Conservation (phyloP, 2,888 invertebrate genomes). For the Eupithecia dodoneata region DNA sequence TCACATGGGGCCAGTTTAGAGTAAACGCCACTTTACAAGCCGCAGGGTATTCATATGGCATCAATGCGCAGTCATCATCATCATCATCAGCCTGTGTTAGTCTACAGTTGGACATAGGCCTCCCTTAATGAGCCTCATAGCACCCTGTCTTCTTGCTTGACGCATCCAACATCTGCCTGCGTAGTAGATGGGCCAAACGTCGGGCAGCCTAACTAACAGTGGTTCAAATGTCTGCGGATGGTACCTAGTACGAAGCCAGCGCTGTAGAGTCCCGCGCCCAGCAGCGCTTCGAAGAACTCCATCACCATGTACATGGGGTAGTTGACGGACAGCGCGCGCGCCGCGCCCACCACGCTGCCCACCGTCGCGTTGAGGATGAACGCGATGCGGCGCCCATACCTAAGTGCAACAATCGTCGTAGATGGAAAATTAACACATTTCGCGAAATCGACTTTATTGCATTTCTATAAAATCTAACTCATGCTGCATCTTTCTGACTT, state of each 20-base stretch:
- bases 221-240: neutral
- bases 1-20: too few species aligned
- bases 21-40: too few species aligned
- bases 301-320: slow-evolving; percentile 66
- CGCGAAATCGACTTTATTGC: too few species aligned
- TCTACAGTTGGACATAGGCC: too few species aligned
- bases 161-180: too few species aligned
- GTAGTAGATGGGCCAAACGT: neutral
- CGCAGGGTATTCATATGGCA: neutral
- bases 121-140: too few species aligned
- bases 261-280: slow-evolving; percentile 72
- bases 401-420: slow-evolving; percentile 37
- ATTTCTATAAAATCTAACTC: too few species aligned
- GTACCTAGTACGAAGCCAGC: slow-evolving; percentile 80
- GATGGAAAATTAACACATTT: too few species aligned
- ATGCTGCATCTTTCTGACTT: too few species aligned
- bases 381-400: slow-evolving; percentile 84
- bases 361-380: slow-evolving; percentile 83
- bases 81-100: too few species aligned
- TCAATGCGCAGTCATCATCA: neutral
- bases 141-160: too few species aligned
- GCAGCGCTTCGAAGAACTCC: slow-evolving; percentile 69
- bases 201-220: neutral
- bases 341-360: slow-evolving; percentile 80
- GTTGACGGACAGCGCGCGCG: slow-evolving; percentile 60